Base-by-base conservation (phyloP, 2,113 vertebrate genomes). In the Malurus melanocephalus region DNA sequence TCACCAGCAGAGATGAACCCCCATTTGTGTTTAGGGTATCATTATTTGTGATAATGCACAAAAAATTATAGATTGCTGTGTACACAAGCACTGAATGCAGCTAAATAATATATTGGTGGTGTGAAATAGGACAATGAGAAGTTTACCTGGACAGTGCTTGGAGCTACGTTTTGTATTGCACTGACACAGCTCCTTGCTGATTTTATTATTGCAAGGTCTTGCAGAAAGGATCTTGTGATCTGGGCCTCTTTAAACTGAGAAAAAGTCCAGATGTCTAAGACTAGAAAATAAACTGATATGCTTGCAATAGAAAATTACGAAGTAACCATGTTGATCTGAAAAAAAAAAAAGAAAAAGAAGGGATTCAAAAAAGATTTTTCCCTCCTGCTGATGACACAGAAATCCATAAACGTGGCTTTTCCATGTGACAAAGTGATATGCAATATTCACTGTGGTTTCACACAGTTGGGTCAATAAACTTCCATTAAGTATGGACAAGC, bases 401-500 rank as follows among this genome's bases (percentile, higher is more conserved):
- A 96, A 98, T 98, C 97, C 93, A 98, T 98, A 98, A 97, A 96
- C n/a, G 89, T 3, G 78, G 94, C 93, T 97, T 96, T 97, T 97
- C 96, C 92, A 59, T 90, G 93, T 89, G 95, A 95, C 96, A 95
- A 92, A 87, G 95, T 96, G 98, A 98, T 97, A 97, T 96, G 95
- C 94, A 97, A 97, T 96, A 98, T 95, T 95, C 96, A 89, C 90
- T 97, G 98, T 49, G 98, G 98, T 98, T 98, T 98, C 96, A 96
- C 90, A 89, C 60, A 93, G 95, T 92, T 96, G 95, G 97, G 98
- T 99, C 98, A 97, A 99, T 98, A 98, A 57, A 52, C 86, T 94
- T 98, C 98, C 98, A 99, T 99, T 99, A 99, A 97, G 96, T 97
- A 96, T 95, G 94, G 92, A 97, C 85, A 93, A 93, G 95, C 96